phyloP scores from a whole-genome alignment of 2,888 invertebrate species.

The Plebejus melissa region DNA sequence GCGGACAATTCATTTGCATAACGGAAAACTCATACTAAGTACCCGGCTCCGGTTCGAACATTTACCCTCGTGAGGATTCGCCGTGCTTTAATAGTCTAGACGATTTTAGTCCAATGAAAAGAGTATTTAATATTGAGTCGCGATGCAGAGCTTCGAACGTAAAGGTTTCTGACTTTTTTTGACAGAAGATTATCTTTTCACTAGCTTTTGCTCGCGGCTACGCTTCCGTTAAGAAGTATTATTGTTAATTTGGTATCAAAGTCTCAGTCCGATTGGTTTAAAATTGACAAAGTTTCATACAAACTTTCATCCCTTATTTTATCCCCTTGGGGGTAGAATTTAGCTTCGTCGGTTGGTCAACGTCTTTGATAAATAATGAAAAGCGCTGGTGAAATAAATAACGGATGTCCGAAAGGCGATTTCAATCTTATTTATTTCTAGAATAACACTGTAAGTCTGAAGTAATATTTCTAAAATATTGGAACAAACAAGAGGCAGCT shows the following conservation, averaged over 20 bases:
- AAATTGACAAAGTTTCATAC: too few species aligned
- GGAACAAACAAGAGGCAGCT: conserved; percentile 34
- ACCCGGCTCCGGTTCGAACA: conserved; percentile 11
- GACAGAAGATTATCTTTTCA: too few species aligned
- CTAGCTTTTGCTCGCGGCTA: too few species aligned
- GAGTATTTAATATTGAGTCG: background rate
- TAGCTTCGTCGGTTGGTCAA: too few species aligned
- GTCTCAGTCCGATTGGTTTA: too few species aligned
- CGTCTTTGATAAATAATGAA: too few species aligned
- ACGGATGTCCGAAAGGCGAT: background rate
- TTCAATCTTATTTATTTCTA: background rate
- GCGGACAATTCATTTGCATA: conserved; percentile 23
- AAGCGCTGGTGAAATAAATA: background rate
- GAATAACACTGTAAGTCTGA: background rate
- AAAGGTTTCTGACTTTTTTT: too few species aligned
- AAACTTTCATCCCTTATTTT: too few species aligned
- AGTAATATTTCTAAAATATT: background rate
- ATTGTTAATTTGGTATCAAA: too few species aligned
- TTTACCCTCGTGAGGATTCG: conserved; percentile 12
- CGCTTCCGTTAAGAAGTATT: too few species aligned
- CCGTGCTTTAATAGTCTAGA: conserved; percentile 18
- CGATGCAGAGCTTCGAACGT: too few species aligned
- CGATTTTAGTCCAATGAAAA: conserved; percentile 22
- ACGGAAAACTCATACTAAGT: conserved; percentile 20
- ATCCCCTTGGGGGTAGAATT: too few species aligned